phyloP scores from a whole-genome alignment of 2,113 vertebrate species.

The Rhinolophus ferrumequinum region DNA sequence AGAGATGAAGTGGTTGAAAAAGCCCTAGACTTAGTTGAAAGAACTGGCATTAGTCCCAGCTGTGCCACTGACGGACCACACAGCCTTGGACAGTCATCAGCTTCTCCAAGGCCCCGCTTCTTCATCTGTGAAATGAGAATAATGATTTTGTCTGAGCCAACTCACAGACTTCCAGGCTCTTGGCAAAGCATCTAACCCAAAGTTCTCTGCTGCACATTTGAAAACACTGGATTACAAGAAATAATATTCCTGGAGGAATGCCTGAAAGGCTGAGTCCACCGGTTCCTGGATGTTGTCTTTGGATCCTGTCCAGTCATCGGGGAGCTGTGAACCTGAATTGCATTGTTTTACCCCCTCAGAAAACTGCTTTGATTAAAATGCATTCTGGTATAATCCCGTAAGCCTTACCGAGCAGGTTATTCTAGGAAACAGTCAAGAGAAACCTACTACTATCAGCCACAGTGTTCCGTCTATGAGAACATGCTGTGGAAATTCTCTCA shows the following conservation, averaged over 20 bases:
- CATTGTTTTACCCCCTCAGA: not conserved
- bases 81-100: not conserved
- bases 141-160: constrained; percentile 13
- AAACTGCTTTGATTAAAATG: not conserved
- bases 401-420: not conserved
- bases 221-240: constrained; percentile 21
- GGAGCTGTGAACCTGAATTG: not conserved
- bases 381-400: not conserved
- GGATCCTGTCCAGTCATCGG: not conserved
- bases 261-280: not conserved
- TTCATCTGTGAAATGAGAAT: constrained; percentile 52
- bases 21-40: not conserved
- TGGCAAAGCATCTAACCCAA: not conserved
- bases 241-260: not conserved
- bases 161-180: not conserved
- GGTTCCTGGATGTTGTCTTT: constrained; percentile 30
- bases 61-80: not conserved
- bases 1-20: not conserved
- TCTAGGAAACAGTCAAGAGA: not conserved
- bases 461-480: not conserved
- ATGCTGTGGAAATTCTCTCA: not conserved
- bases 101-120: not conserved
- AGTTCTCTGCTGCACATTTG: not conserved
- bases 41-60: not conserved
- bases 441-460: not conserved